These are phyloP conservation scores for Pelodytes ibericus DNA, from an alignment of 2,797 vertebrate genomes.

Conservation along the genomic window DNA sequence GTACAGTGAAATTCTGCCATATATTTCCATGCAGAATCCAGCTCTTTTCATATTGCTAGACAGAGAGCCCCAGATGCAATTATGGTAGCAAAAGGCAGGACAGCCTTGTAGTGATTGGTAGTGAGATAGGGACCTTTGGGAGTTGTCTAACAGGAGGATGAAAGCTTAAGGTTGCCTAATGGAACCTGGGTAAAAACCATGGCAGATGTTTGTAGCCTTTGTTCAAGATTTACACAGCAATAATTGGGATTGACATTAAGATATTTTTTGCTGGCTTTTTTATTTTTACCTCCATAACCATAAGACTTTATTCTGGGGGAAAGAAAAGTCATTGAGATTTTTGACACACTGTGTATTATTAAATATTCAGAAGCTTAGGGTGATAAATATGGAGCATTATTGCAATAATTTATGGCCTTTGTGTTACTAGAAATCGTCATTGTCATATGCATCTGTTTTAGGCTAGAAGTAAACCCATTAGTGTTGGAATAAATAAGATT, in stretches of 20 bases:
- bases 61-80: constrained; percentile 47
- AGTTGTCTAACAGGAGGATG: constrained; percentile 53
- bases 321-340: constrained; percentile 3
- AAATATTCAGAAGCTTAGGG: constrained; percentile 19
- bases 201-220: constrained; percentile 53
- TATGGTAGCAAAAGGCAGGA: constrained; percentile 52
- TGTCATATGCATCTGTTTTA: constrained; percentile 2
- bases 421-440: constrained; percentile 22
- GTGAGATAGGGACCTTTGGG: constrained; percentile 49
- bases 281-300: constrained; percentile 26
- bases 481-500: constrained; percentile 9
- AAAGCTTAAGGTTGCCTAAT: constrained; percentile 51
- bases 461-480: constrained; percentile 14
- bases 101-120: constrained; percentile 51
- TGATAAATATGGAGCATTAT: constrained; percentile 20
- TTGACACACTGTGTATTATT: constrained; percentile 19
- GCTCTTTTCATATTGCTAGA: constrained; percentile 45
- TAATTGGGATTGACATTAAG: constrained; percentile 53
- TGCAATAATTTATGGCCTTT: constrained; percentile 30
- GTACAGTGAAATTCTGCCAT: constrained; percentile 30
- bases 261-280: constrained; percentile 42
- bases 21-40: constrained; percentile 37
- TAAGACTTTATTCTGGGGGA: constrained; percentile 18
- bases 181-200: constrained; percentile 46
- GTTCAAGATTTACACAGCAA: constrained; percentile 46